Percentiles rank a stretch among this genome's conserved stretches.
Conservation (phyloP, 2,888 invertebrate genomes). For the Pseudococcus jackbeardsleyi region DNA sequence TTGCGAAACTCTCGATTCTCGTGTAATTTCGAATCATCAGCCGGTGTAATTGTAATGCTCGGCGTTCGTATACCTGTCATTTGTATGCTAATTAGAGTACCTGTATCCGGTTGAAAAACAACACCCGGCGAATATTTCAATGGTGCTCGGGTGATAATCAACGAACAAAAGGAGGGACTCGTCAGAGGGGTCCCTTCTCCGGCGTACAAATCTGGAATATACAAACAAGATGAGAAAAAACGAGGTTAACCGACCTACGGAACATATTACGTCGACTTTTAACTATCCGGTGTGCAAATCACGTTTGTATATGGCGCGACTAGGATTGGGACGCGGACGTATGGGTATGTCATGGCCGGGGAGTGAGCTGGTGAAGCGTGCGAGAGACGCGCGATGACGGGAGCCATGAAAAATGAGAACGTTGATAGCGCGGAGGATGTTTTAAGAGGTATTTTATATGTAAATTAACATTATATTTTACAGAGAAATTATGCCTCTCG, state of each 20-base stretch:
- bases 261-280: neutral
- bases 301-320: neutral
- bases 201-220: neutral
- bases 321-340: neutral
- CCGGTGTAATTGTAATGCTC: neutral
- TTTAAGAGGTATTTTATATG: constrained; percentile 65
- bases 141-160: neutral
- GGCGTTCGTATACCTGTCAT: neutral
- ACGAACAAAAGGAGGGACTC: neutral
- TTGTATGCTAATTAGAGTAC: constrained; percentile 17
- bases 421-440: constrained; percentile 62
- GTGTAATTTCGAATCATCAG: neutral
- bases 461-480: constrained; percentile 65
- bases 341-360: neutral
- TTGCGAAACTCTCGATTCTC: neutral
- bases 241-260: neutral
- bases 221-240: neutral
- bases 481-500: constrained; percentile 61
- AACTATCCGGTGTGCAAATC: constrained; percentile 29
- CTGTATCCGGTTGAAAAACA: neutral
- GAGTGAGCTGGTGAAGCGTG: neutral
- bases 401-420: constrained; percentile 61
- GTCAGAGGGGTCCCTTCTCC: no score
- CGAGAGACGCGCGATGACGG: constrained; percentile 44
- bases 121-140: neutral